Base-by-base conservation (phyloP, 2,888 invertebrate genomes). In the Acanthosoma haemorrhoidale region DNA sequence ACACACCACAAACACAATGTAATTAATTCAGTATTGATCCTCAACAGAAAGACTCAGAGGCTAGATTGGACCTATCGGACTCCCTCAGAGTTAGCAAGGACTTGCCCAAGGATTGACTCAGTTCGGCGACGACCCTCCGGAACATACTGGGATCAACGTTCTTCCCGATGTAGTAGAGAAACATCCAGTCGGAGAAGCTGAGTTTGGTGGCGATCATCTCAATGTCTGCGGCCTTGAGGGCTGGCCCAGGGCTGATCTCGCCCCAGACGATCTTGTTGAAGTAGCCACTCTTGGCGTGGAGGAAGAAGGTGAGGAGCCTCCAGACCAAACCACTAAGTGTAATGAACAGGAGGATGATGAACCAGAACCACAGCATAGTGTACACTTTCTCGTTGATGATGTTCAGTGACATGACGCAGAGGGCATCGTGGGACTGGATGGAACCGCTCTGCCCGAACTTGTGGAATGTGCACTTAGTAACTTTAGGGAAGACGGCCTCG, bases 381-480 rank as follows among this genome's bases (percentile, higher is more conserved):
- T 90, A 94, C 75, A 94, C 92, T 82, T 95, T 94, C 81, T 95
- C 94, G 79, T 94, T 94, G 78, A 94, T 88, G 75, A 94, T 88
- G 81, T 95, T 95, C 59, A 94, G 83, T 0, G 94, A 92, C 87
- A 94, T 90, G 60, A 95, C 89, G 80, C 95, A 95, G 66, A 95
- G 85, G 0, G 92, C 91, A 77, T 95, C 94, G 80, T 92, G 90
- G 75, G 87, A 85, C 81, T 94, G 92, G 69, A 94, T 86, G 1
- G 88, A 85, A 0, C 94, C 94, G 0, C 91, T 89, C 0, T 91
- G 87, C 81, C 94, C 94, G 80, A 87, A 94, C 79, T 93, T 93
- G 81, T 90, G 88, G 82, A 94, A 95, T 60, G 87, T 86, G 79
- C 95, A 95, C 80, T 94, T 95, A 5, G 94, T 94, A 57, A 93